Evolutionary conservation across 2,113 vertebrate species (phyloP).

Genomic region (Carassius carassius): DNA sequence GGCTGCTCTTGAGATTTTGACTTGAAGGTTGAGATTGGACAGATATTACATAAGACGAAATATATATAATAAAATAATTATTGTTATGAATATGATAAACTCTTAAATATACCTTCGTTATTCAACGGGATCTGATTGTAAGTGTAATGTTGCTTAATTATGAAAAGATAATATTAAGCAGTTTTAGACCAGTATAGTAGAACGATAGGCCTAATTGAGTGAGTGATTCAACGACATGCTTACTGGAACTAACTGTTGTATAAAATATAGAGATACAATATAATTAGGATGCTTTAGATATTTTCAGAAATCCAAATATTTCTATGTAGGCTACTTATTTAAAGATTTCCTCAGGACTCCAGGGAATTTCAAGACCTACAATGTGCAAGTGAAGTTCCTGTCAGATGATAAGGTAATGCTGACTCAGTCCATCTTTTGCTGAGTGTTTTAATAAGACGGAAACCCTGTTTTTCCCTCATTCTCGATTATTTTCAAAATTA

Average conservation of each 20-base stretch:
- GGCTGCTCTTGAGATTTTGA: neutral
- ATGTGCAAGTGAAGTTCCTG: slow-evolving; percentile 20
- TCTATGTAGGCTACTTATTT: neutral
- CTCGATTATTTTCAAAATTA: slow-evolving; percentile 26
- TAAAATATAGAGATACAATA: neutral
- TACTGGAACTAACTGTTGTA: no score
- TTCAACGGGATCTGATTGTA: neutral
- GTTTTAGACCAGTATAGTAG: no score
- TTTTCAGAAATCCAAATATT: neutral
- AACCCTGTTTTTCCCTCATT: slow-evolving; percentile 18
- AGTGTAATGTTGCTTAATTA: neutral
- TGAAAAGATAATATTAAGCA: neutral
- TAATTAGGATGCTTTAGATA: neutral
- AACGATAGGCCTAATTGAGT: no score
- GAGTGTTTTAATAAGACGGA: neutral
- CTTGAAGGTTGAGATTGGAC: neutral
- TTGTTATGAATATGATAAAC: neutral
- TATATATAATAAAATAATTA: neutral
- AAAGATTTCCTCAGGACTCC: neutral
- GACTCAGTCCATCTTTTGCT: slow-evolving; percentile 17
- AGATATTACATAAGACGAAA: neutral
- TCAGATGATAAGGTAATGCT: slow-evolving; percentile 5
- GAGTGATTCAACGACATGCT: no score
- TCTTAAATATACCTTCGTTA: neutral
- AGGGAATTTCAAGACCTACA: slow-evolving; percentile 8